These are phyloP conservation scores for Zelleria hepariella DNA, from an alignment of 2,888 invertebrate species.

Conservation along the genomic window DNA sequence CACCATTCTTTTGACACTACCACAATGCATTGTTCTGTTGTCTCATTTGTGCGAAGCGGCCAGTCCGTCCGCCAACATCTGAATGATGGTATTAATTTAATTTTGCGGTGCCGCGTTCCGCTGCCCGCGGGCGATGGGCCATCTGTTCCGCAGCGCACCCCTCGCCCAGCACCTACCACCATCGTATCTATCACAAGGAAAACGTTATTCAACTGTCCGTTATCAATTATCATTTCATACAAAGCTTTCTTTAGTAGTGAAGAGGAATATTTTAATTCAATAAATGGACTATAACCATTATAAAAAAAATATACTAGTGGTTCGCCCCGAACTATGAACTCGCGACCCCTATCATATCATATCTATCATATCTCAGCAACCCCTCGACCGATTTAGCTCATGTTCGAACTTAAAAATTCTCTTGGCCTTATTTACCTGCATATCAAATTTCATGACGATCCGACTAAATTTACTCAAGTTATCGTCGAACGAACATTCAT, in stretches of 20 bases:
- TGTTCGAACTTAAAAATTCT: no score
- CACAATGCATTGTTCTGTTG: neutral
- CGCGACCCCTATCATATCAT: no score
- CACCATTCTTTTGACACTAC: neutral
- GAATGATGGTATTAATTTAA: slow-evolving; percentile 38
- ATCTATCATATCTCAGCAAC: no score
- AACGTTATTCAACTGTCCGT: neutral
- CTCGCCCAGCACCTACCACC: slow-evolving; percentile 10
- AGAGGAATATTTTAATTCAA: no score
- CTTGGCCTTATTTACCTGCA: no score
- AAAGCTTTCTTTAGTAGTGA: neutral
- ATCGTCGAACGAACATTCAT: no score
- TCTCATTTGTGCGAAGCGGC: neutral
- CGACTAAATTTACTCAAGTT: no score
- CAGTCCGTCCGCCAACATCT: neutral
- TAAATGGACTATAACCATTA: no score
- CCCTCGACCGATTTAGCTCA: no score
- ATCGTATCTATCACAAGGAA: neutral
- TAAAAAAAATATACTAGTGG: no score
- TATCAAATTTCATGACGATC: no score
- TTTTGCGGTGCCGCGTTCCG: slow-evolving; percentile 43
- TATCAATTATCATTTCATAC: neutral
- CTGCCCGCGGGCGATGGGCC: slow-evolving; percentile 42
- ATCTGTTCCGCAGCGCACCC: slow-evolving; percentile 29
- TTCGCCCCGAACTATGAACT: no score